These are phyloP conservation scores for Drosophila suzukii DNA, from an alignment of 1,140 invertebrate species.

Conservation along the genomic window DNA sequence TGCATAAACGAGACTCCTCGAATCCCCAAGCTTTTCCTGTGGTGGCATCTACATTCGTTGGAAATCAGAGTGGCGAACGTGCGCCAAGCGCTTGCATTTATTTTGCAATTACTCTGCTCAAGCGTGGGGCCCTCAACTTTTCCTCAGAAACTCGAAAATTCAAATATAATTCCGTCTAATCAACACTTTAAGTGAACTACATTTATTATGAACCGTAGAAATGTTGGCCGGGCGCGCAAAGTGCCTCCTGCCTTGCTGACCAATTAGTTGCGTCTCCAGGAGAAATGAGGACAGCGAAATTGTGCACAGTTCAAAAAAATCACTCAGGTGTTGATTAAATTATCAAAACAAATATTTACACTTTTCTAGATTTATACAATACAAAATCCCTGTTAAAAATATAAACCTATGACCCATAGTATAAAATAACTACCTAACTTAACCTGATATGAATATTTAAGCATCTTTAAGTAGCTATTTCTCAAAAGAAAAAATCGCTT, in stretches of 20 bases:
- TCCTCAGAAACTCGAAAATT: constrained; percentile 13
- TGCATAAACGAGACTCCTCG: constrained; percentile 51
- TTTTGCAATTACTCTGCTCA: constrained; percentile 62
- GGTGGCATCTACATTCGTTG: constrained; percentile 4
- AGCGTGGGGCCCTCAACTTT: constrained; percentile 33
- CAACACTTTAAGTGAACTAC: constrained; percentile 47
- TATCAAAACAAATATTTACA: fast-evolving
- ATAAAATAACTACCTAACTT: no score
- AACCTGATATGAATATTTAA: no score
- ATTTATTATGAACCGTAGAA: constrained; percentile 43
- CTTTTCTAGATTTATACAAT: no score
- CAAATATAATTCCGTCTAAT: constrained; percentile 44
- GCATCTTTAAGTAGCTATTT: no score
- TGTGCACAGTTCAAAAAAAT: not conserved
- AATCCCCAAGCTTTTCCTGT: constrained; percentile 3
- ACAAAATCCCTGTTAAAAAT: no score
- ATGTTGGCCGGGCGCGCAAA: constrained; percentile 20
- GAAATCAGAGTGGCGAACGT: constrained; percentile 42
- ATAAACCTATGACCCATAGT: no score
- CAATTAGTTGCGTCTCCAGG: constrained; percentile 62
- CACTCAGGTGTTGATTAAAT: not conserved
- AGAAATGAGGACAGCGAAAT: constrained; percentile 26
- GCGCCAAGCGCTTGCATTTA: constrained; percentile 50
- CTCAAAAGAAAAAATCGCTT: no score
- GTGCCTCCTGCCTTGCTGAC: constrained; percentile 47